Evolutionary conservation across 2,888 invertebrate genomes (phyloP).

Genomic region (Acronicta alni): DNA sequence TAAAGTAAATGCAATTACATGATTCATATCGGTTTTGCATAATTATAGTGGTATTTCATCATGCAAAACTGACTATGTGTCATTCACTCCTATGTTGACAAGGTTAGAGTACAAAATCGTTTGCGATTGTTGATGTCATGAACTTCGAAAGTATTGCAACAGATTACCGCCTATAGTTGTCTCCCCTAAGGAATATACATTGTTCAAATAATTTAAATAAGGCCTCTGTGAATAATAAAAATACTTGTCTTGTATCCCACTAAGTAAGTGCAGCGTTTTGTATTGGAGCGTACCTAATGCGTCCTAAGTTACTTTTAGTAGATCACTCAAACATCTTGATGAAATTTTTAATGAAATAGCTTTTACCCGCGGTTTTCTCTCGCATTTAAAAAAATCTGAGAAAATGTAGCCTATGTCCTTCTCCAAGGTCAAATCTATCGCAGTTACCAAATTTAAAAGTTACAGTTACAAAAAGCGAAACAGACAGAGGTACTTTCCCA

Average conservation of each 20-base stretch:
- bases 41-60: conserved; percentile 50
- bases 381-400: too few species aligned
- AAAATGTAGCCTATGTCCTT: too few species aligned
- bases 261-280: too few species aligned
- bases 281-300: too few species aligned
- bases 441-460: too few species aligned
- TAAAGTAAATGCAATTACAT: conserved; percentile 27
- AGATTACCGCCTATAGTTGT: neutral
- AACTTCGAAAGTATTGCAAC: conserved; percentile 27
- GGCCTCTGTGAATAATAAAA: neutral
- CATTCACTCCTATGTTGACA: conserved; percentile 10
- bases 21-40: conserved; percentile 28
- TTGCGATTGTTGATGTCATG: conserved; percentile 16
- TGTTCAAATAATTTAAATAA: neutral
- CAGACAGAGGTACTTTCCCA: too few species aligned
- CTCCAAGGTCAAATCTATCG: too few species aligned
- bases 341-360: too few species aligned
- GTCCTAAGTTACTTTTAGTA: too few species aligned
- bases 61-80: conserved; percentile 13
- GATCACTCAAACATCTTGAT: too few species aligned
- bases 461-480: too few species aligned
- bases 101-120: conserved; percentile 27
- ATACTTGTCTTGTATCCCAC: neutral
- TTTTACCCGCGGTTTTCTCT: too few species aligned
- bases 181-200: conserved; percentile 1